Conservation (phyloP, 2,797 vertebrate species). For the Trachurus trachurus region DNA sequence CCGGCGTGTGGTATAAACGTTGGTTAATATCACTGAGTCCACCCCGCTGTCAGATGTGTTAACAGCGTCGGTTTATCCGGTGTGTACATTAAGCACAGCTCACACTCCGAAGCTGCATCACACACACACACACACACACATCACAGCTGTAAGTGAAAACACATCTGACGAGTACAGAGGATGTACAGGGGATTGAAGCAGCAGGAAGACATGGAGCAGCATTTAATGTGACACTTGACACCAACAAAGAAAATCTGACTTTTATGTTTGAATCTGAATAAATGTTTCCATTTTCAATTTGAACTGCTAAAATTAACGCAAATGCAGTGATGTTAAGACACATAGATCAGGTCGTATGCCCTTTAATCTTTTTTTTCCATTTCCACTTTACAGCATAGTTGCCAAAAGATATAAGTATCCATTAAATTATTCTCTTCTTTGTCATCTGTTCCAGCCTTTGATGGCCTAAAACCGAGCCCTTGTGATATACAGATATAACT, state of each 20-base stretch:
- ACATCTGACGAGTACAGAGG: neutral
- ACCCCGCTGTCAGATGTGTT: constrained; percentile 6
- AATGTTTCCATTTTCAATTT: neutral
- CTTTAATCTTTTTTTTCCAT: too few species aligned
- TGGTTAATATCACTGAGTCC: neutral
- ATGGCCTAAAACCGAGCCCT: constrained; percentile 7
- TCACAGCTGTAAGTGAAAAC: neutral
- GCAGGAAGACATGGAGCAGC: neutral
- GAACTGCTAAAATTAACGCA: too few species aligned
- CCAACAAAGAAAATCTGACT: too few species aligned
- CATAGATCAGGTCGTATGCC: too few species aligned
- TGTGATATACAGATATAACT: constrained; percentile 33
- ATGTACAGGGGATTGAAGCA: neutral
- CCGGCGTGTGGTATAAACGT: neutral
- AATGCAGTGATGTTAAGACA: too few species aligned
- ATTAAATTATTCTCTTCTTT: neutral
- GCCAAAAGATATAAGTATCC: neutral
- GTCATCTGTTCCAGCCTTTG: constrained; percentile 21
- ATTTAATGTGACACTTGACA: too few species aligned
- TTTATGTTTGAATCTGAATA: too few species aligned
- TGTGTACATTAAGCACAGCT: neutral
- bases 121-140: neutral
- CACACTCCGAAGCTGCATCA: neutral
- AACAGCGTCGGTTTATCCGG: neutral
- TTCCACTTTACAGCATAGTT: neutral